A percentile compares a stretch with the other conserved stretches of the same genome.
phyloP scores from a whole-genome alignment of 2,113 vertebrate genomes.

The Pseudopodoces humilis region DNA sequence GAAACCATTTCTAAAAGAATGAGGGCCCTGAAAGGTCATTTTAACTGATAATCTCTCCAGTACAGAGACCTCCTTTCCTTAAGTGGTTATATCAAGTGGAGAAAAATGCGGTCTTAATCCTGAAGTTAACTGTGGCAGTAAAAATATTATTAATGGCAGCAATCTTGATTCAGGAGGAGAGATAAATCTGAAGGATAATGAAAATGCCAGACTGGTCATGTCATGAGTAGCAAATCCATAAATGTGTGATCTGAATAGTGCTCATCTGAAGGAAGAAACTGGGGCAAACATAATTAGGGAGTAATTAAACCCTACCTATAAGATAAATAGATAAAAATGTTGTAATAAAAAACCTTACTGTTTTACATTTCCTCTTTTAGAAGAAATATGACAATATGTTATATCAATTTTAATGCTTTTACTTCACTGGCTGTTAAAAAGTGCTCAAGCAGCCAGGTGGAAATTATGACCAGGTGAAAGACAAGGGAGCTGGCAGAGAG shows the following conservation, averaged over 20 bases:
- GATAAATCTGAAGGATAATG: conserved; percentile 2
- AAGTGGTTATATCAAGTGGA: not conserved
- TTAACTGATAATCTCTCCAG: not conserved
- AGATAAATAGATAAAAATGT: not conserved
- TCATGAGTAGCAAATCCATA: not conserved
- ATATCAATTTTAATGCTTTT: not conserved
- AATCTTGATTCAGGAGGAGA: not conserved
- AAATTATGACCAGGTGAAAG: conserved; percentile 9
- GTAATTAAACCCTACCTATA: conserved; percentile 8
- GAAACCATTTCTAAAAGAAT: not conserved
- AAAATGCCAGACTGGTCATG: not conserved
- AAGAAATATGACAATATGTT: not conserved
- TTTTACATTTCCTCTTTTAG: not conserved
- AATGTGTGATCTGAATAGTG: not conserved
- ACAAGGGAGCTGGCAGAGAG: not conserved
- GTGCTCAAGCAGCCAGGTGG: not conserved
- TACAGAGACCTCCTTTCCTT: not conserved
- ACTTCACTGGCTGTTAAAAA: not conserved
- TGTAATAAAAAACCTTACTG: not conserved
- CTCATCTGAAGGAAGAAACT: not conserved
- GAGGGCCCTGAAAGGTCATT: not conserved
- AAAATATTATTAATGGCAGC: not conserved
- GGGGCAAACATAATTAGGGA: not conserved
- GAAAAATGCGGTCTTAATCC: conserved; percentile 1
- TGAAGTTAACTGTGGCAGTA: not conserved